These are phyloP conservation scores for Sebastolobus alascanus DNA, from an alignment of 2,797 vertebrate genomes.

Conservation along the genomic window DNA sequence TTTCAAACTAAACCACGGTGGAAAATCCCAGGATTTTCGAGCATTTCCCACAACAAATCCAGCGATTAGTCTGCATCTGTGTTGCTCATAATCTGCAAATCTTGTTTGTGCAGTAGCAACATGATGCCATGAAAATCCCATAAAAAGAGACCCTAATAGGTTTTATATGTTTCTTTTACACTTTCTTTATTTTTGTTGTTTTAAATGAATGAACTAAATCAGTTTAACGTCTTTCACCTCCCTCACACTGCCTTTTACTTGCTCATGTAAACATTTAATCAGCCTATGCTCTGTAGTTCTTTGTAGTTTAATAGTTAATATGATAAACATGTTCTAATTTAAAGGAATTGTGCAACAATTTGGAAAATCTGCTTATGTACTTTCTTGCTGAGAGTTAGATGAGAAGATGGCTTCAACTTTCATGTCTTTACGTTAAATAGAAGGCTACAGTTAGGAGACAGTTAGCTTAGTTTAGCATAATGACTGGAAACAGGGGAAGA, in stretches of 20 bases:
- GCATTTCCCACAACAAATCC: constrained; percentile 80
- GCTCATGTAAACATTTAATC: neutral
- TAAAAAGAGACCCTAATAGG: constrained; percentile 13
- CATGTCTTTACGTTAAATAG: no score
- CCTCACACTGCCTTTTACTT: neutral
- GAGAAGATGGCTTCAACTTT: no score
- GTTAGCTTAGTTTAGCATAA: no score
- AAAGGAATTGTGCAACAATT: no score
- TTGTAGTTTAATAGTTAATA: neutral
- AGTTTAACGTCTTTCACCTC: neutral
- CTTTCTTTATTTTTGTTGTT: constrained; percentile 9
- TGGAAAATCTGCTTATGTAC: no score
- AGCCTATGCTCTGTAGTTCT: neutral
- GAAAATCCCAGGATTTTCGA: constrained; percentile 77
- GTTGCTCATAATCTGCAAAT: constrained; percentile 78
- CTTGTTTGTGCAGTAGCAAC: constrained; percentile 73
- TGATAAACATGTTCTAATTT: no score
- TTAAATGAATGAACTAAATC: neutral
- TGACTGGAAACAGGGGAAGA: no score
- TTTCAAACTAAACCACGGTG: constrained; percentile 66
- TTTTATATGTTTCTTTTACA: neutral
- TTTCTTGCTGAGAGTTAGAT: no score
- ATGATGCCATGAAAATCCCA: constrained; percentile 56
- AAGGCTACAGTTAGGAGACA: no score
- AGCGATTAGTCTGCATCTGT: constrained; percentile 73